Evolutionary conservation across 2,113 vertebrate genomes (phyloP).

Genomic region (Salvelinus fontinalis): DNA sequence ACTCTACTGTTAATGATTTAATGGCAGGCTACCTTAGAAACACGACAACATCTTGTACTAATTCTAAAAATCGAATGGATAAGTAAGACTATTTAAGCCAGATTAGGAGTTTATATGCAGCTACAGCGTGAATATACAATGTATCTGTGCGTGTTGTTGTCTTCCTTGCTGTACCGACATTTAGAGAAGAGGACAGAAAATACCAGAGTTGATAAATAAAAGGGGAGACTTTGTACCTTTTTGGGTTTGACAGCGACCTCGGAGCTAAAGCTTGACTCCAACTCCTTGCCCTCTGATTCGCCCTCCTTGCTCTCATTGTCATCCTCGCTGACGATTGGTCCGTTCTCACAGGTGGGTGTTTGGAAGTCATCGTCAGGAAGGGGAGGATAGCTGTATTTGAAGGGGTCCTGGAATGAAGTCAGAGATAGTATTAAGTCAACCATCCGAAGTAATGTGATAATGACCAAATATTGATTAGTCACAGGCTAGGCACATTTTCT

Average conservation of each 20-base stretch:
- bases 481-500: background rate
- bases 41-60: too few relatives aligned
- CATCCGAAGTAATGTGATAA: too few relatives aligned
- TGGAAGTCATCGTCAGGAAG: slow-evolving; percentile 96
- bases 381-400: slow-evolving; percentile 96
- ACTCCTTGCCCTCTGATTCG: slow-evolving; percentile 83
- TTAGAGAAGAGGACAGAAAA: background rate
- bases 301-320: slow-evolving; percentile 88
- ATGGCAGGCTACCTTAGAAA: background rate
- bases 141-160: background rate
- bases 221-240: slow-evolving; percentile 79
- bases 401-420: slow-evolving; percentile 81
- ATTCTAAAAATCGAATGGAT: background rate
- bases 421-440: background rate
- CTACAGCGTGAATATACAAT: background rate
- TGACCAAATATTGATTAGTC: background rate
- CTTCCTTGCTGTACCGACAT: background rate
- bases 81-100: background rate
- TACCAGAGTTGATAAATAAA: background rate
- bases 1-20: background rate
- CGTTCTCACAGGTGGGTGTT: slow-evolving; percentile 92
- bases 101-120: background rate
- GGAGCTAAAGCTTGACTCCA: slow-evolving; percentile 80
- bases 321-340: slow-evolving; percentile 88
- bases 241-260: slow-evolving; percentile 78